Percentiles rank a stretch among this genome's conserved stretches.
Conservation (phyloP, 2,888 invertebrate genomes). For the Oasisia sp. region DNA sequence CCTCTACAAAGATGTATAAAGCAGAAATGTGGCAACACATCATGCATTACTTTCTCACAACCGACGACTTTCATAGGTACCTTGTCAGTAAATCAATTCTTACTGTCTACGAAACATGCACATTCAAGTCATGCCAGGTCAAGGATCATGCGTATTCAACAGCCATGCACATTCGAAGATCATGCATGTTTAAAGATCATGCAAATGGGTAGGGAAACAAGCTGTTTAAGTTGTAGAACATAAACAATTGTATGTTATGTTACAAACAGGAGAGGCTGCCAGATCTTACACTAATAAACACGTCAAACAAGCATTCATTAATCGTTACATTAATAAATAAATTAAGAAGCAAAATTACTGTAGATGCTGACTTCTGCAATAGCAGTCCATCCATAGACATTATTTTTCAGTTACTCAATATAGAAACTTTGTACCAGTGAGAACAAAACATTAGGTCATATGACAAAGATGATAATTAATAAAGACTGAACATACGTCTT, state of each 20-base stretch:
- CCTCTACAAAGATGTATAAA: background rate
- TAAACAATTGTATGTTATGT: background rate
- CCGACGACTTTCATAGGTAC: background rate
- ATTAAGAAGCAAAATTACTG: no score
- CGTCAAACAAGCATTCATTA: no score
- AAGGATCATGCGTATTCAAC: no score
- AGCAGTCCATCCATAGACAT: background rate
- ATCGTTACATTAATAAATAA: no score
- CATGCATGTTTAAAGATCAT: background rate
- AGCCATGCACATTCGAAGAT: background rate
- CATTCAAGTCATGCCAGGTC: no score
- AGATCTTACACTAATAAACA: no score
- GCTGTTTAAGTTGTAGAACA: background rate
- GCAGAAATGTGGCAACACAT: background rate
- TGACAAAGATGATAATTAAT: background rate
- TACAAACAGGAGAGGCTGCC: background rate
- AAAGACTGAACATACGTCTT: slow-evolving; percentile 37
- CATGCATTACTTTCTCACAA: background rate
- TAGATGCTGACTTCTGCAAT: no score
- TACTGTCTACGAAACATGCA: background rate
- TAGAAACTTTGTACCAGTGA: background rate
- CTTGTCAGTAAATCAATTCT: background rate
- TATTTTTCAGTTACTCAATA: background rate
- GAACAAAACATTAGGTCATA: background rate
- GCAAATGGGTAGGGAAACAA: background rate